phyloP scores from a whole-genome alignment of 92 coral and sea anemone genomes.

The Phenganax marumi region DNA sequence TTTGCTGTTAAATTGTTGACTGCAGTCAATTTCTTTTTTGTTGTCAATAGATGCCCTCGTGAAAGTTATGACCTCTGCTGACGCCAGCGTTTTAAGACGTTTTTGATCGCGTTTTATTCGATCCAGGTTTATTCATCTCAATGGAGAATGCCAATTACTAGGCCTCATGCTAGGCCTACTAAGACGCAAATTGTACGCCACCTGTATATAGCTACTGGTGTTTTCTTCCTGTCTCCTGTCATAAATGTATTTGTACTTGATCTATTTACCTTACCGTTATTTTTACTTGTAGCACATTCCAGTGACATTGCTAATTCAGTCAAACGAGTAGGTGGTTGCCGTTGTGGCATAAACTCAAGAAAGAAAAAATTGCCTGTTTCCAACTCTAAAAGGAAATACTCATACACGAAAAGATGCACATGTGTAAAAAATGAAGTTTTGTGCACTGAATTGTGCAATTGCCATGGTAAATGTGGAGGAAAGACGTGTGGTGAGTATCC shows the following conservation, averaged over 20 bases:
- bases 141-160: too few relatives aligned
- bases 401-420: conserved; percentile 39
- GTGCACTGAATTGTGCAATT: conserved; percentile 46
- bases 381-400: conserved; percentile 37
- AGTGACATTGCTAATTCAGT: background rate
- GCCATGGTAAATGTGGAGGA: conserved; percentile 53
- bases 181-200: too few relatives aligned
- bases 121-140: too few relatives aligned
- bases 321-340: conserved; percentile 37
- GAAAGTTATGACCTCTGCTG: too few relatives aligned
- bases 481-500: conserved; percentile 14
- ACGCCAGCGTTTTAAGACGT: too few relatives aligned
- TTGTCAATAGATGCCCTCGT: too few relatives aligned
- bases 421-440: conserved; percentile 36
- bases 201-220: background rate
- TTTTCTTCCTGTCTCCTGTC: background rate
- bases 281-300: background rate
- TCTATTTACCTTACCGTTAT: background rate
- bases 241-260: background rate
- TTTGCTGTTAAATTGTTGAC: too few relatives aligned
- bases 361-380: conserved; percentile 4
- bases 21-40: too few relatives aligned
- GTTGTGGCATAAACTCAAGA: conserved; percentile 40
- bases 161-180: background rate
- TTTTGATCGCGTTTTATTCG: too few relatives aligned